Conservation (phyloP, 2,797 vertebrate species). For the Rhinichthys osculus region DNA sequence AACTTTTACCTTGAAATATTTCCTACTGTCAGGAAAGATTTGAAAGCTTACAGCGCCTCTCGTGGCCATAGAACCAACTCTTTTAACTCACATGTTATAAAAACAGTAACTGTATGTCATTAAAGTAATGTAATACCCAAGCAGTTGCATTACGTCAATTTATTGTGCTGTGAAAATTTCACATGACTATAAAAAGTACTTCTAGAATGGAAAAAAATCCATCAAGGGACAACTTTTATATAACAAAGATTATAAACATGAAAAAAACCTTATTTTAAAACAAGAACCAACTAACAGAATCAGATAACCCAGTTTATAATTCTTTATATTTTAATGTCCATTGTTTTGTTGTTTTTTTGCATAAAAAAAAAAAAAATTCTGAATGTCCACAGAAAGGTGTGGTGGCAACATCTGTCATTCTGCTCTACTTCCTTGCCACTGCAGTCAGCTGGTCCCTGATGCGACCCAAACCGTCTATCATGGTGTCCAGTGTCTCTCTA, state of each 20-base stretch:
- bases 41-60: not conserved
- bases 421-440: conserved; percentile 84
- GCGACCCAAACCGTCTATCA: conserved; percentile 92
- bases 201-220: too few species aligned
- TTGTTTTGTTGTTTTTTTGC: not conserved
- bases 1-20: conserved; percentile 8
- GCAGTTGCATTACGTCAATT: not conserved
- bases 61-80: not conserved
- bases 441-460: conserved; percentile 92
- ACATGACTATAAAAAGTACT: not conserved
- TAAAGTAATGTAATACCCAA: not conserved
- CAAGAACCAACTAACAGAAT: not conserved
- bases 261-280: not conserved
- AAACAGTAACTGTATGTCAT: not conserved
- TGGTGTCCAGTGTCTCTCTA: conserved; percentile 93
- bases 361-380: not conserved
- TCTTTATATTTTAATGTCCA: not conserved
- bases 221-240: not conserved
- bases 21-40: too few species aligned
- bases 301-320: not conserved
- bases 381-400: not conserved
- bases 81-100: not conserved
- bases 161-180: not conserved
- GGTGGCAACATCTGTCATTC: not conserved
- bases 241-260: conserved; percentile 17